phyloP scores from a whole-genome alignment of 1,140 invertebrate genomes.

The Zaprionus nigranus region DNA sequence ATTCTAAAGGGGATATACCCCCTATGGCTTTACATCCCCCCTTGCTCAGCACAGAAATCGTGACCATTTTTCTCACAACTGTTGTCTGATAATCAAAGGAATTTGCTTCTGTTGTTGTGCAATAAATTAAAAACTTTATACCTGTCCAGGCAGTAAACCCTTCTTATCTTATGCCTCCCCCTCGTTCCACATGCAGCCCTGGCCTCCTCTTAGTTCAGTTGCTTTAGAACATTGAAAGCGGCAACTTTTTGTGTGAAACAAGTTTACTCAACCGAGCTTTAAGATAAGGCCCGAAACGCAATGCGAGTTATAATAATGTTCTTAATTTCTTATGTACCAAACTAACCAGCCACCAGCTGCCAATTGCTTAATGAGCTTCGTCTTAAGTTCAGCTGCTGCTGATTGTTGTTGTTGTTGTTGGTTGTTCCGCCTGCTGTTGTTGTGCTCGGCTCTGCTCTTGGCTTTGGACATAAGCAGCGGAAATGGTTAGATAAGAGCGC shows the following conservation, averaged over 20 bases:
- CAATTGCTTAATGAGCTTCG: slow-evolving; percentile 80
- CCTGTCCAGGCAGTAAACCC: slow-evolving; percentile 38
- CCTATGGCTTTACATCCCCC: too few species aligned
- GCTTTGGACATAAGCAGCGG: slow-evolving; percentile 64
- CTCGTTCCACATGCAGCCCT: slow-evolving; percentile 16
- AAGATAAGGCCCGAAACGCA: slow-evolving; percentile 43
- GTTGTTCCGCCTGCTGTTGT: slow-evolving; percentile 42
- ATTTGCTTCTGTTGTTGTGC: slow-evolving; percentile 35
- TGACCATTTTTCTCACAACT: slow-evolving; percentile 33
- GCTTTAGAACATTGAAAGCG: slow-evolving; percentile 48
- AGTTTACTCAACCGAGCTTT: slow-evolving; percentile 32
- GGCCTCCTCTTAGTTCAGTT: slow-evolving; percentile 19
- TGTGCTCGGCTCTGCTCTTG: slow-evolving; percentile 43
- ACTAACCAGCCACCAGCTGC: slow-evolving; percentile 54
- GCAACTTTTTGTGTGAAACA: not conserved
- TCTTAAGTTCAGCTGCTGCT: slow-evolving; percentile 38
- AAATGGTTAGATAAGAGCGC: slow-evolving; percentile 72
- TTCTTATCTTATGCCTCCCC: not conserved
- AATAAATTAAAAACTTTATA: slow-evolving; percentile 74
- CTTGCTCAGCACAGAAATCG: not conserved
- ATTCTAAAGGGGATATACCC: not conserved
- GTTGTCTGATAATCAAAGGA: slow-evolving; percentile 53
- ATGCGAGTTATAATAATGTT: slow-evolving; percentile 24
- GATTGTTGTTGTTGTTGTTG: slow-evolving; percentile 15
- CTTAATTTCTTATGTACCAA: slow-evolving; percentile 64